Evolutionary conservation across 2,797 vertebrate genomes (phyloP), one percentile per base, ranked within the genome.

Genomic region (Pterois miles): DNA sequence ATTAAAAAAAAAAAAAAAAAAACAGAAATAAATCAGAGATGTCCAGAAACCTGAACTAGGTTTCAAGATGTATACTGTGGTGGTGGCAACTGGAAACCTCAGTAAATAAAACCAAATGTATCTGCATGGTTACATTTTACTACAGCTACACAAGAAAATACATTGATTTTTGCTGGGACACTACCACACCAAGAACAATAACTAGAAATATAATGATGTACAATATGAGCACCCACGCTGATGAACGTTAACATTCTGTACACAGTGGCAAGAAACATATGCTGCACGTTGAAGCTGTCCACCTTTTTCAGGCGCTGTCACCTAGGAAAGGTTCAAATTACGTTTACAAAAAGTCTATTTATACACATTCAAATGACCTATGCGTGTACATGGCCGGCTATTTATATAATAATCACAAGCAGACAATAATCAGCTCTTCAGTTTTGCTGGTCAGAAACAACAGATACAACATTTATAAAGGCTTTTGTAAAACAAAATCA

Each of bases 21-120:
- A n/a, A n/a, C n/a, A n/a, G n/a, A n/a, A n/a, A n/a, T n/a, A n/a
- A n/a, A n/a, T n/a, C n/a, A n/a, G n/a, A 40, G 31, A 54, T 33
- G n/a, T 53, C 31, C 16, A 27, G 25, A 12, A 27, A 53, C 13
- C 52, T 27, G 23, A 43, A 25, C 5, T 1, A 3, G 13, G 27
- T 50, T 36, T 69, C 13, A 20, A 60, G 8, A 52, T 10, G 5
- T 43, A 59, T 52, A 0, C 13, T 31, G 33, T 4, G 9, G 25
- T 1, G 25, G 8, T 29, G 62, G 12, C 16, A 27, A 27, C 73
- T 56, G 23, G 56, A 62, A 65, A 64, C 6, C 22, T 54, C 48
- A 73, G 52, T 2, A n/a, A 73, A 36, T 31, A 1, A 74, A 74
- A 80, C 54, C 66, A 46, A 23, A 66, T 62, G 29, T 8, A 71